Percentiles rank a stretch among this genome's conserved stretches.
Conservation (phyloP, 2,113 vertebrate genomes). For the Platysteira castanea region DNA sequence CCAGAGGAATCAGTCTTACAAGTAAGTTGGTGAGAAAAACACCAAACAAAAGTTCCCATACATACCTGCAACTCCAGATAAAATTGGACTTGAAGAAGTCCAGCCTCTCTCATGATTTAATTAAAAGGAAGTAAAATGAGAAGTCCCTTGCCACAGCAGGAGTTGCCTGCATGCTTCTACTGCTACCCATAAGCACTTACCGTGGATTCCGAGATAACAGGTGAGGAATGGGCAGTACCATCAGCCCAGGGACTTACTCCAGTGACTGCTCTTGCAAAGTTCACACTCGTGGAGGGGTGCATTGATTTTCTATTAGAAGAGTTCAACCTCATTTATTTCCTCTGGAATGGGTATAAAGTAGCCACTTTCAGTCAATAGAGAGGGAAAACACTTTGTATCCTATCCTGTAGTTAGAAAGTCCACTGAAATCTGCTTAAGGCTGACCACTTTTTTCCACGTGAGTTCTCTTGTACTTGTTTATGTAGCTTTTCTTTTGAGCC, state of each 20-base stretch:
- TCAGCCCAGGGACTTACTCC: neutral
- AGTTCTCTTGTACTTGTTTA: neutral
- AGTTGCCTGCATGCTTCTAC: neutral
- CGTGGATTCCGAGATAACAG: rapidly evolving
- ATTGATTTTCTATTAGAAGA: neutral
- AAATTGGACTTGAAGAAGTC: neutral
- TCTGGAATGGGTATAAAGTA: neutral
- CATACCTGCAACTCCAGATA: neutral
- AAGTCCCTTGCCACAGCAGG: neutral
- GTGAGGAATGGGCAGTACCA: neutral
- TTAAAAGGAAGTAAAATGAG: neutral
- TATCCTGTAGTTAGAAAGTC: neutral
- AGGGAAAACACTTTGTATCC: neutral
- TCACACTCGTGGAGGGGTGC: neutral
- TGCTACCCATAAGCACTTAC: neutral
- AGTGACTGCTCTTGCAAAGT: neutral
- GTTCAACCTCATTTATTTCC: neutral
- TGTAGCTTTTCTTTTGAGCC: neutral
- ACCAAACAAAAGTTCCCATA: neutral
- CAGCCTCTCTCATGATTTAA: neutral
- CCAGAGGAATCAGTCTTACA: neutral
- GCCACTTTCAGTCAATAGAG: neutral
- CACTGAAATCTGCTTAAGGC: neutral
- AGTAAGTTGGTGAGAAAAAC: neutral
- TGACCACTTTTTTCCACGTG: neutral